A percentile compares a stretch with the other conserved stretches of the same genome.
phyloP scores from a whole-genome alignment of 2,797 vertebrate species.

The Pseudochromis fuscus region DNA sequence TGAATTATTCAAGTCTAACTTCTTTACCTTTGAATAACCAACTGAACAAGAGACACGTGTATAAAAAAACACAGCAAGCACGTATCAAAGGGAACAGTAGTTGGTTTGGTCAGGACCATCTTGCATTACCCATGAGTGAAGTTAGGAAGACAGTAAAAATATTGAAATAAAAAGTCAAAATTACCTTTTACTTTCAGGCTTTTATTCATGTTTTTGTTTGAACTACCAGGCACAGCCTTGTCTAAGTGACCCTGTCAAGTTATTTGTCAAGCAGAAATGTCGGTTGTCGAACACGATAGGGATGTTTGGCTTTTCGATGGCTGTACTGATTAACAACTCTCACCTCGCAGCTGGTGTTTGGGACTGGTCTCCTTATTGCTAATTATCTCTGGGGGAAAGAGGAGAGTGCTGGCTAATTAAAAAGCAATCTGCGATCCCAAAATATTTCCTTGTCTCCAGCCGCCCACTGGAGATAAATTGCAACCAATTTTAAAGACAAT shows the following conservation, averaged over 20 bases:
- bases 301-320: conserved; percentile 37
- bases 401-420: conserved; percentile 76
- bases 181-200: too few relatives aligned
- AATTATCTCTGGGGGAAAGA: conserved; percentile 73
- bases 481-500: conserved; percentile 43
- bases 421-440: conserved; percentile 77
- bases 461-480: conserved; percentile 43
- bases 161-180: background rate
- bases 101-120: too few relatives aligned
- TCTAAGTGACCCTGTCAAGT: background rate
- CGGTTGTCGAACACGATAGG: conserved; percentile 38
- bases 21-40: conserved; percentile 52
- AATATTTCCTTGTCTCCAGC: conserved; percentile 68
- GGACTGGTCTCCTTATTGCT: conserved; percentile 59
- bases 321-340: conserved; percentile 69
- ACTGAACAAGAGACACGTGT: conserved; percentile 6
- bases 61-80: background rate
- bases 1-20: conserved; percentile 43
- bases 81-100: background rate
- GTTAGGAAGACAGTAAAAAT: background rate
- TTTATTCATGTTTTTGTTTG: background rate
- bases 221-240: background rate
- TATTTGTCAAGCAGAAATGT: background rate
- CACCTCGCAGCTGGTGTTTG: conserved; percentile 60
- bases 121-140: too few relatives aligned